Base-by-base conservation (phyloP, 2,888 invertebrate genomes). In the Eristalis tenax region DNA sequence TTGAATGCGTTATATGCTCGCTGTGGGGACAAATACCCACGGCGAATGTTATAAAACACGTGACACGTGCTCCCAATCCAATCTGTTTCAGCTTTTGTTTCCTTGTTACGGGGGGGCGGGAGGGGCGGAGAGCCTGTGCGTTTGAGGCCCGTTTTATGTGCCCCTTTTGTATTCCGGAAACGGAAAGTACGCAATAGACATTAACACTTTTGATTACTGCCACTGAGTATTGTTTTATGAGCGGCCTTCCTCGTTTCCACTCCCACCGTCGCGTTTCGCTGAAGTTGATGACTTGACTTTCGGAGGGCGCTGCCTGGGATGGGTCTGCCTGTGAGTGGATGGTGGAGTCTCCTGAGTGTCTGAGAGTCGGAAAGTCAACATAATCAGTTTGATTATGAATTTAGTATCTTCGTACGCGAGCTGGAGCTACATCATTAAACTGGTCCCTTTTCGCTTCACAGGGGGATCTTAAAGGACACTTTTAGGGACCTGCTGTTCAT, bases 131-230 rank as follows among this genome's bases (percentile, higher is more conserved):
- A 13, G 65, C 32, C 65, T 15, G 18, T 11, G 50, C 40, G 69
- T 70, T 65, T 63, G 40, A 71, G 40, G 61, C 65, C 43, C 71
- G 65, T 32, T 79, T 79, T 79, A 73, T 66, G 73, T 40, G 79
- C 71, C 79, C 79, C 71, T 66, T 71, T 73, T 79, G 79, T 79
- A 35, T 15, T 40, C 22, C 57, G 71, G 43, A 66, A 66, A 26
- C 43, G 71, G 66, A 43, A 73, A 73, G 73, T 79, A 66, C 66
- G 73, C 79, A 71, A 79, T 79, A 73, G 66, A 61, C 71, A 79
- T 79, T 79, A 79, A 79, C 79, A 79, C 79, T 79, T 79, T 79
- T 79, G 79, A 79, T 79, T 79, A 73, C 79, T 73, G 73, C 79
- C 65, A 64, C 70, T 66, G 66, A 66, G 79, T 66, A 57, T 79